Evolutionary conservation across 2,797 vertebrate species (phyloP).

Genomic region (Melanotaenia pygmaea): DNA sequence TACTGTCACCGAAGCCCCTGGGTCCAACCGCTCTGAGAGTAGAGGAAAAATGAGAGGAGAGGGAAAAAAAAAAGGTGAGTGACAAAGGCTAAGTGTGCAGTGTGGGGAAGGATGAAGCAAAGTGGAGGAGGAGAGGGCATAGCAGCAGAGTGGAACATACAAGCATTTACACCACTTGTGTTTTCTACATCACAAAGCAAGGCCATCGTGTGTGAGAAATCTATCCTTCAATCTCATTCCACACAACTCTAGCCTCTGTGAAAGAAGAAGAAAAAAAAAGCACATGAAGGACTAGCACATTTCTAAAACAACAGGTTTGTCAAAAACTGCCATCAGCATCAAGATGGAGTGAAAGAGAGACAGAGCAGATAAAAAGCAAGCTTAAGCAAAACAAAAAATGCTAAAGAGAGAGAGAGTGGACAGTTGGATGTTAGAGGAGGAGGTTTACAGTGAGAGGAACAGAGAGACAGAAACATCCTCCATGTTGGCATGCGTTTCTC

Average conservation of each 20-base stretch:
- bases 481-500: conserved; percentile 34
- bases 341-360: conserved; percentile 39
- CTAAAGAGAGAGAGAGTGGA: conserved; percentile 47
- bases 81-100: conserved; percentile 68
- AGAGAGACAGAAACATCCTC: conserved; percentile 66
- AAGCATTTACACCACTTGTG: conserved; percentile 75
- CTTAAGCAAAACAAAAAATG: conserved; percentile 48
- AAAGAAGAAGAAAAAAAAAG: neutral
- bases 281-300: conserved; percentile 69
- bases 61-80: conserved; percentile 60
- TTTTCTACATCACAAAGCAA: conserved; percentile 82
- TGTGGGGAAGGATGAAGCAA: conserved; percentile 51
- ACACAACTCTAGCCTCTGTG: conserved; percentile 45
- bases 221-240: conserved; percentile 79
- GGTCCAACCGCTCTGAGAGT: conserved; percentile 88
- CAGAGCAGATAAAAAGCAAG: conserved; percentile 8
- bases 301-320: conserved; percentile 75
- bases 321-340: conserved; percentile 63
- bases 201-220: conserved; percentile 77
- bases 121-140: conserved; percentile 12
- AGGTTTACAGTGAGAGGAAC: conserved; percentile 46
- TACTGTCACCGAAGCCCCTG: conserved; percentile 88
- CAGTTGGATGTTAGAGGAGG: conserved; percentile 29
- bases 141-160: conserved; percentile 79
- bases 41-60: conserved; percentile 30